Base-by-base conservation (phyloP, 2,888 invertebrate genomes). In the Agonum fuliginosum region DNA sequence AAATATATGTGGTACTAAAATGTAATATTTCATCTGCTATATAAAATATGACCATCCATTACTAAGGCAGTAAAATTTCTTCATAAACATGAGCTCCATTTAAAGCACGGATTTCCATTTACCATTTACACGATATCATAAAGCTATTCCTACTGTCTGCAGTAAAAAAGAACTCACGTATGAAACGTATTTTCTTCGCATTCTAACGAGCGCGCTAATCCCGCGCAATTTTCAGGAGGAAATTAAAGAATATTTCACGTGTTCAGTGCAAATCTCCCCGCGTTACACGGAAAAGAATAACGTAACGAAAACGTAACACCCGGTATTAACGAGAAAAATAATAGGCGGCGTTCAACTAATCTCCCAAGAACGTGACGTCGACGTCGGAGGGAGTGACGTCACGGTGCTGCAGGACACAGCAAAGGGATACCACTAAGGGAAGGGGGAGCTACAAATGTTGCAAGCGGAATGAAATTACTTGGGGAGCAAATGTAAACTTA, bases 181-280 rank as follows among this genome's bases (percentile, higher is more conserved):
- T 34, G 30, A 34, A 30, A 37, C 43, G 37, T 24, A 71, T 48
- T 74, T 76, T 51, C 76, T 69, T 71, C 73, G 74, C 70, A 74
- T 70, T 74, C 69, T 77, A 65, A 69, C 77, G 74, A 80, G 75
- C 70, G 71, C 58, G 76, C 79, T 79, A 81, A 80, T 80, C 80
- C 79, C 54, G 70, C 6, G 79, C 80, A 82, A 81, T 82, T 82
- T 81, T 81, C 79, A 71, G 78, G 79, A 80, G 82, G 81, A 82
- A 82, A 82, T 82, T 81, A 82, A 81, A 81, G 81, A 81, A 82
- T 81, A 81, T 82, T 82, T 81, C 80, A 80, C 78, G 79, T 81
- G 79, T 79, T 78, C 79, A 80, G 78, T 76, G 80, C 72, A 80
- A 80, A 81, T 80, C 79, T 79, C 78, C 75, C 78, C 46, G 22